Percentiles rank a stretch among this genome's conserved stretches.
phyloP scores from a whole-genome alignment of 2,797 vertebrate species.

The Gymnocypris eckloni region DNA sequence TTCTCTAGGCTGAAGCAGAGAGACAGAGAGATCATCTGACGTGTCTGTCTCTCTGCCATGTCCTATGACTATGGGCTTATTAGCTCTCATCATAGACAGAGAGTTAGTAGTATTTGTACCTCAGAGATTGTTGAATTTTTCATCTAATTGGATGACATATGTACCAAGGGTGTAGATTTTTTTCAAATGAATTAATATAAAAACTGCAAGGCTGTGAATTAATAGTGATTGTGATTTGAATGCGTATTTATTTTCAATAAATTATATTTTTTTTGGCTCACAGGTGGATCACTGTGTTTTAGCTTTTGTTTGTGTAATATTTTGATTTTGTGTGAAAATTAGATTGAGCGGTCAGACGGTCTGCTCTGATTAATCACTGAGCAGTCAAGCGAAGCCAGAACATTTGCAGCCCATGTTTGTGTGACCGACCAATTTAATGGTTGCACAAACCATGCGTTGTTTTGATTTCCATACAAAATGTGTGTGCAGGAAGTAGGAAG shows the following conservation, averaged over 20 bases:
- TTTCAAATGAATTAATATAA: background rate
- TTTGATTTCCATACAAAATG: conserved; percentile 30
- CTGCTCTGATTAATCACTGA: conserved; percentile 33
- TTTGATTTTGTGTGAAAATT: conserved; percentile 20
- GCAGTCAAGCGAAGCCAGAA: conserved; percentile 20
- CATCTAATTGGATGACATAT: background rate
- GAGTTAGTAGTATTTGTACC: background rate
- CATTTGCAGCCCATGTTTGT: conserved; percentile 27
- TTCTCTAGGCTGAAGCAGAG: conserved; percentile 38
- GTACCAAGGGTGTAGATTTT: background rate
- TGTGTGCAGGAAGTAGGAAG: background rate
- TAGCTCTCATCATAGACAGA: background rate
- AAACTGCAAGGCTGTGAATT: background rate
- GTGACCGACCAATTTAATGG: conserved; percentile 33
- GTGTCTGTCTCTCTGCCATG: background rate
- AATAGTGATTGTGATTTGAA: background rate
- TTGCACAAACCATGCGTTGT: background rate
- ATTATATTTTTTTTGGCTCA: background rate
- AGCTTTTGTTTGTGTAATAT: background rate
- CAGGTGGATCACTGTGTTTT: background rate
- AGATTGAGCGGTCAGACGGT: conserved; percentile 31
- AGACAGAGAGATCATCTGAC: conserved; percentile 34
- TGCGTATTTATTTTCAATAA: background rate
- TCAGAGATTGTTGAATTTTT: background rate
- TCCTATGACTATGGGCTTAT: conserved; percentile 6